Conservation (phyloP, 2,797 vertebrate species). For the Coendou prehensilis region DNA sequence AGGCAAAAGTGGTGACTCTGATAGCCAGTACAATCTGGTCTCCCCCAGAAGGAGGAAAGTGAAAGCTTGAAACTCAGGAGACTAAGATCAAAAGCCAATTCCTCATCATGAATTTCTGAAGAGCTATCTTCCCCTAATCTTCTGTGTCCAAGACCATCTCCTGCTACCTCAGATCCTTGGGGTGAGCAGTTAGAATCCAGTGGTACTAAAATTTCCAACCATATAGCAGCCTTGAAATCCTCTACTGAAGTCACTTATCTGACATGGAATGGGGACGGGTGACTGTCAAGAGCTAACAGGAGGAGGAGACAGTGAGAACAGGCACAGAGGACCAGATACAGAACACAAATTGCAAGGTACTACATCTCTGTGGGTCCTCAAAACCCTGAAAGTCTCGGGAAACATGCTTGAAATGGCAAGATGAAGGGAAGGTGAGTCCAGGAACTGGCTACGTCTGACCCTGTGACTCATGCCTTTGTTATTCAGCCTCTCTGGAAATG, state of each 20-base stretch:
- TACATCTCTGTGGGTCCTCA: neutral
- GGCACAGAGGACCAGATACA: neutral
- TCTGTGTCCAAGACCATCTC: neutral
- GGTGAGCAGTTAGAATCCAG: neutral
- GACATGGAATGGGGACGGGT: neutral
- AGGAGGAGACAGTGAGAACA: neutral
- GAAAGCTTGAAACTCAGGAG: neutral
- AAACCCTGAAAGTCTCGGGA: neutral
- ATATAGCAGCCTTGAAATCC: neutral
- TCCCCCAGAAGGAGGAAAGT: neutral
- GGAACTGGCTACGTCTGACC: neutral
- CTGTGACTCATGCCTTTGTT: neutral
- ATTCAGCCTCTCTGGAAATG: neutral
- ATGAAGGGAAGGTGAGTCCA: neutral
- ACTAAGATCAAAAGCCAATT: neutral
- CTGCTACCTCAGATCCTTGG: neutral
- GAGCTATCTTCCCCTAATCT: neutral
- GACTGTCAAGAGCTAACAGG: neutral
- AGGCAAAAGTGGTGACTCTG: neutral
- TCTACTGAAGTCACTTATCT: neutral
- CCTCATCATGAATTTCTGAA: neutral
- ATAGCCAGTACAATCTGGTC: neutral
- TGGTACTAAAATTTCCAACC: neutral
- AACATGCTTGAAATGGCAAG: neutral
- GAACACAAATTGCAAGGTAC: neutral